Conservation (phyloP, 2,113 vertebrate genomes). For the Reinhardtius hippoglossoides region DNA sequence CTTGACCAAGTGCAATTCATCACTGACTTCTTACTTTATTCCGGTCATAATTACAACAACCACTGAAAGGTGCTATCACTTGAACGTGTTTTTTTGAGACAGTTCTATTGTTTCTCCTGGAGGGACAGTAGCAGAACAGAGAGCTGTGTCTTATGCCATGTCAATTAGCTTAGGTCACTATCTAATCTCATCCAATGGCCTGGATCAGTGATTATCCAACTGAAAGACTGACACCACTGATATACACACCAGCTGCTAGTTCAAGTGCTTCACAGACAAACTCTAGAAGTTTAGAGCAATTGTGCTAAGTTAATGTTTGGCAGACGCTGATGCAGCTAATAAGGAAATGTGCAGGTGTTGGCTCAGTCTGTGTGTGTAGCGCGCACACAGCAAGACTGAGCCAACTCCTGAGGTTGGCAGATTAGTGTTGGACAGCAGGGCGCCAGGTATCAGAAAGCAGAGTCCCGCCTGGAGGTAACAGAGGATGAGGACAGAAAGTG, state of each 20-base stretch:
- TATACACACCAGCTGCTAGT: neutral
- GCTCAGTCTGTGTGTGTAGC: neutral
- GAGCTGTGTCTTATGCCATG: neutral
- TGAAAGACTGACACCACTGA: neutral
- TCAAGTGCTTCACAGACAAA: neutral
- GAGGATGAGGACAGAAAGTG: slow-evolving; percentile 16
- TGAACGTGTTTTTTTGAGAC: neutral
- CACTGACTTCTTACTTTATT: too few species aligned
- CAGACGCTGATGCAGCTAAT: slow-evolving; percentile 47
- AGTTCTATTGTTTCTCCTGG: neutral
- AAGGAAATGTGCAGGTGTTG: slow-evolving; percentile 31
- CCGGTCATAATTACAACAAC: too few species aligned
- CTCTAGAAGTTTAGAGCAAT: slow-evolving; percentile 25
- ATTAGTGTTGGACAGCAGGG: slow-evolving; percentile 50
- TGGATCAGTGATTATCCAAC: neutral
- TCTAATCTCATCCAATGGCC: neutral
- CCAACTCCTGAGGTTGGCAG: slow-evolving; percentile 45
- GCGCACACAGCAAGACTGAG: slow-evolving; percentile 8
- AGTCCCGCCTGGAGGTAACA: neutral
- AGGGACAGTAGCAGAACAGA: neutral
- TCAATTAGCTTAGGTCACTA: neutral
- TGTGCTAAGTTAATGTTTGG: slow-evolving; percentile 13
- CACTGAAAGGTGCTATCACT: too few species aligned
- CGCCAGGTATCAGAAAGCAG: slow-evolving; percentile 54
- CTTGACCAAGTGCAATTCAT: too few species aligned